Conservation (phyloP, 2,113 vertebrate species). For the Condylura cristata region DNA sequence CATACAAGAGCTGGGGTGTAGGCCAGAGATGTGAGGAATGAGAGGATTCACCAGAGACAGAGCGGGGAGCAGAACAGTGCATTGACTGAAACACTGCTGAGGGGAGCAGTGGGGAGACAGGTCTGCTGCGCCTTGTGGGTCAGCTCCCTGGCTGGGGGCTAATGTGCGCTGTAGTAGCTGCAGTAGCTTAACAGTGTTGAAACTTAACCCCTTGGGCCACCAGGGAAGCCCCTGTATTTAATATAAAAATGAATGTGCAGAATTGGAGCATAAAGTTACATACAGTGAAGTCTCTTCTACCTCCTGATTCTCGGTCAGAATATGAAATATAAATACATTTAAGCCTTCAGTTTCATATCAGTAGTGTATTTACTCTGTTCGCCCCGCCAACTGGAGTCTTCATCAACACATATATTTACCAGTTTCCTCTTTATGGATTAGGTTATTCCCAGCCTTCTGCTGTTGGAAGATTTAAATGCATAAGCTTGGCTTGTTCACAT, state of each 20-base stretch:
- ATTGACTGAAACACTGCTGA: too few species aligned
- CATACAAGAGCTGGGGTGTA: too few species aligned
- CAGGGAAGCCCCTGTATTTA: not conserved
- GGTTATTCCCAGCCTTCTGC: not conserved
- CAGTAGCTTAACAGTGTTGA: too few species aligned
- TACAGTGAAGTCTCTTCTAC: not conserved
- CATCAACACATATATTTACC: not conserved
- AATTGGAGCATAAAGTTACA: not conserved
- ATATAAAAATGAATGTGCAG: not conserved
- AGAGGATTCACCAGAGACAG: too few species aligned
- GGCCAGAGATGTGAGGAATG: too few species aligned
- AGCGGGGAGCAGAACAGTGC: too few species aligned
- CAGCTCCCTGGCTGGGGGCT: too few species aligned
- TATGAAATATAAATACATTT: not conserved
- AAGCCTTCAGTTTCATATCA: not conserved
- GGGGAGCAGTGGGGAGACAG: too few species aligned
- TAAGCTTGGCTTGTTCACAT: slow-evolving; percentile 17
- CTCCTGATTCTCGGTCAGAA: not conserved
- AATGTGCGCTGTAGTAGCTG: too few species aligned
- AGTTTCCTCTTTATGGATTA: not conserved
- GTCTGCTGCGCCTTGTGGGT: not conserved
- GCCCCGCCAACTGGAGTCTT: not conserved
- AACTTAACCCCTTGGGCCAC: too few species aligned
- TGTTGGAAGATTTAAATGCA: not conserved
- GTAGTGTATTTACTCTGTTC: not conserved